Base-by-base conservation (phyloP, 2,888 invertebrate genomes). In the Acanthopleura granulata region DNA sequence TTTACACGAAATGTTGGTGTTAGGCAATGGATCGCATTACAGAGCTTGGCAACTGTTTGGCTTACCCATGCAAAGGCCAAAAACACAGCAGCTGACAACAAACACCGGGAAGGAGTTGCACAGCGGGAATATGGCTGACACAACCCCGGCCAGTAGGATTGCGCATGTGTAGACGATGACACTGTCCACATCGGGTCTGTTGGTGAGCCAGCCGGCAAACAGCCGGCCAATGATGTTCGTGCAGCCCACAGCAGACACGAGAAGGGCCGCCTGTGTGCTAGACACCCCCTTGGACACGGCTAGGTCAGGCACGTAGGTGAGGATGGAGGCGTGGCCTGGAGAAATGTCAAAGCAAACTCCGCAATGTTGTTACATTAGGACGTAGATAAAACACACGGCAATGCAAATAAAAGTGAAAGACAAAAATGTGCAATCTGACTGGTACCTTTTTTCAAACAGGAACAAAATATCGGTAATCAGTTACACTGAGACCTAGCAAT, bases 1-100 rank as follows among this genome's bases (percentile, higher is more conserved):
- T 6, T 9, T 9, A 40, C 40, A 40, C 40, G 9, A 3, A 40
- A 9, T 40, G 40, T 40, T n/a, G n/a, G n/a, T n/a, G n/a, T n/a
- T n/a, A n/a, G n/a, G n/a, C n/a, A n/a, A n/a, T n/a, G n/a, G n/a
- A n/a, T n/a, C 40, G 9, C 9, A 9, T 40, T 40, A 40, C 40
- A 40, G 9, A 40, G 40, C 40, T 40, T 40, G 40, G 40, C 3
- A 40, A 40, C 69, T 25, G 69, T 16, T 4, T 49, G 40, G 79
- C 87, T 82, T 76, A 88, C 89, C 88, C 88, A 89, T 88, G 73
- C 88, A 88, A 1, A 88, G 71, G 0, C 89, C 89, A 76, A 88
- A 89, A 0, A 86, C 78, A 11, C 78, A 84, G 12, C 85, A 78
- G 75, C 84, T 84, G 1, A 78, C 15, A 0, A 80, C 83, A 22